Evolutionary conservation across 2,113 vertebrate genomes (phyloP).

Genomic region (Saguinus imperator): DNA sequence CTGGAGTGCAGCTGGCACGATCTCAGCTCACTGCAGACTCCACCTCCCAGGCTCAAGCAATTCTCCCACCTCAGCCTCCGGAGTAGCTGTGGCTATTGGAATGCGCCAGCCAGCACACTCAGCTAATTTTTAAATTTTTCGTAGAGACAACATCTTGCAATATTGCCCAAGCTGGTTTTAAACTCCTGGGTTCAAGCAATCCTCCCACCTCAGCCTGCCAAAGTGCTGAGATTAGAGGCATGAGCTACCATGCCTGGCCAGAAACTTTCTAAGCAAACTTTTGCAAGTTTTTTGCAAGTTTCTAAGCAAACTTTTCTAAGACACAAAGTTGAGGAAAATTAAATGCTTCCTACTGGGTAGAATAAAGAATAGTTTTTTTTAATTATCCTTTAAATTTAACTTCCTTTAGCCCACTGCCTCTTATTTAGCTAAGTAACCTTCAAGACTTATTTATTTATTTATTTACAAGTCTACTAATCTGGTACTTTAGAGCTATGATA

Average conservation of each 20-base stretch:
- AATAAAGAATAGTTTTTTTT: neutral
- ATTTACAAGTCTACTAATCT: neutral
- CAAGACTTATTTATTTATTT: neutral
- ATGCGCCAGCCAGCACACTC: too few relatives aligned
- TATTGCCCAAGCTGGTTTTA: too few relatives aligned
- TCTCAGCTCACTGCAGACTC: too few relatives aligned
- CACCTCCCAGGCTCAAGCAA: too few relatives aligned
- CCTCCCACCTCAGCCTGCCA: too few relatives aligned
- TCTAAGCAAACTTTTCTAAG: neutral
- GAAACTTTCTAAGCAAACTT: slow-evolving; percentile 5
- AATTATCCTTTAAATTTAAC: slow-evolving; percentile 35
- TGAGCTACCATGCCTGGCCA: neutral
- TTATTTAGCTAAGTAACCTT: slow-evolving; percentile 16
- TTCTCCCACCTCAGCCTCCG: too few relatives aligned
- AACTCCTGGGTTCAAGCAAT: too few relatives aligned
- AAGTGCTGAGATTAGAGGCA: too few relatives aligned
- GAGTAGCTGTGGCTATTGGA: too few relatives aligned
- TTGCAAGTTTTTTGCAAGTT: neutral
- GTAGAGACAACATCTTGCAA: too few relatives aligned
- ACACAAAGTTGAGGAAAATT: slow-evolving; percentile 19
- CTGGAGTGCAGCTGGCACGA: too few relatives aligned
- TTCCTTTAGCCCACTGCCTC: neutral
- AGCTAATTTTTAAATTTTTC: too few relatives aligned
- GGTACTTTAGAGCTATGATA: neutral
- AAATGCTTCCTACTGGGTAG: neutral